Conservation (phyloP, 1,140 invertebrate genomes). For the Lepidostoma basale region DNA sequence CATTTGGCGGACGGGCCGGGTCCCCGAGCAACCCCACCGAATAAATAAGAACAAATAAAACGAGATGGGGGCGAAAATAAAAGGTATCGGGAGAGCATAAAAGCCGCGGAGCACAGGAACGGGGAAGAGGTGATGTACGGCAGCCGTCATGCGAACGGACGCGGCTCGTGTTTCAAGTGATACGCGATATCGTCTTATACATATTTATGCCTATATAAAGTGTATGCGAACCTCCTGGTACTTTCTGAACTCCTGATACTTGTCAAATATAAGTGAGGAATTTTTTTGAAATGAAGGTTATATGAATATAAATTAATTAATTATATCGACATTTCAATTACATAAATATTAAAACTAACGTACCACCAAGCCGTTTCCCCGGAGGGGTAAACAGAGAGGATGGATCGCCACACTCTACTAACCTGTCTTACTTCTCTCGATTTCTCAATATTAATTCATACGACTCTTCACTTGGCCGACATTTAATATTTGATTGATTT, state of each 20-base stretch:
- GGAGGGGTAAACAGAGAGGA: too few species aligned
- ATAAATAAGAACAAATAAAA: constrained; percentile 18
- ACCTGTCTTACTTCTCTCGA: too few species aligned
- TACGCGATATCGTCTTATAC: constrained; percentile 40
- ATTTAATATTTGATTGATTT: too few species aligned
- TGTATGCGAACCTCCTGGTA: not conserved
- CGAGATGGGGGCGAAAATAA: constrained; percentile 1
- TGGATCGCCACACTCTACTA: too few species aligned
- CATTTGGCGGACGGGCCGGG: not conserved
- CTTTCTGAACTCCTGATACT: constrained; percentile 24
- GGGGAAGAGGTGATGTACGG: constrained; percentile 42
- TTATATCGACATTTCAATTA: too few species aligned
- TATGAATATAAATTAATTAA: too few species aligned
- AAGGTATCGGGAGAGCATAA: constrained; percentile 32
- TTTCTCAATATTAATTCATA: too few species aligned
- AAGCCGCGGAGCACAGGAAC: constrained; percentile 18
- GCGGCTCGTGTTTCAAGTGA: constrained; percentile 45
- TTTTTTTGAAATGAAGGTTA: too few species aligned
- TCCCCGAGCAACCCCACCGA: not conserved
- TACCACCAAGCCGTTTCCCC: too few species aligned
- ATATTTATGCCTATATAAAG: constrained; percentile 11
- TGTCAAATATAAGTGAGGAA: too few species aligned
- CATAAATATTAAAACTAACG: too few species aligned
- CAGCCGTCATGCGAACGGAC: constrained; percentile 41
- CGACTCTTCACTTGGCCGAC: too few species aligned